Base-by-base conservation (phyloP, 1,140 invertebrate species). In the Eurosta solidaginis region DNA sequence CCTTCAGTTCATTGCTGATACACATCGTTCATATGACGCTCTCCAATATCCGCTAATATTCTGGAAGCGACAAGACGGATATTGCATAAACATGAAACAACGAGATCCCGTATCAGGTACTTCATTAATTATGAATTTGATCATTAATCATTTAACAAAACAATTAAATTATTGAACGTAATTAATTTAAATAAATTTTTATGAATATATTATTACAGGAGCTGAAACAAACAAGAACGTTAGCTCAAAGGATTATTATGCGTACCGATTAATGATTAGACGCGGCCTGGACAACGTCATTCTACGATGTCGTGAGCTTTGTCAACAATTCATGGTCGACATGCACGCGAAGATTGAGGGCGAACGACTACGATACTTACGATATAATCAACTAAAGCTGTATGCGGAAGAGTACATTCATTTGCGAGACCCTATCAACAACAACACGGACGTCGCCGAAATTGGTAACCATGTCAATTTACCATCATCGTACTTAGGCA, bases 191-290 rank as follows among this genome's bases (percentile, higher is more conserved):
- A 25, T 54, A 20, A 54, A 22, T 54, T 6, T 54, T 25, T 22
- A 54, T 25, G 20, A 54, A 54, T 4, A 54, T 1, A 54, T 75
- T n/a, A 33, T 77, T 78, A 50, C 49, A 79, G 78, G 74, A 25
- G 74, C 20, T 17, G 49, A 79, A 79, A 27, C 22, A 27, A 85
- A 82, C 75, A 86, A 88, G 78, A 89, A 87, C 79, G 81, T 89
- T 54, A 83, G 81, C 68, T 78, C 84, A 22, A 85, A 85, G 79
- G 79, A 86, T 80, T 89, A 82, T 79, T 86, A n/a, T n/a, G n/a
- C n/a, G n/a, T n/a, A n/a, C n/a, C n/a, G n/a, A n/a, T n/a, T n/a
- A n/a, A n/a, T n/a, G 82, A 85, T 89, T 83, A 81, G 88, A 79
- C 77, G 79, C 81, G 80, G 82, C 81, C 36, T 63, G n/a, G 83